phyloP scores from a whole-genome alignment of 2,113 vertebrate species.

The Bolborhynchus lineola region DNA sequence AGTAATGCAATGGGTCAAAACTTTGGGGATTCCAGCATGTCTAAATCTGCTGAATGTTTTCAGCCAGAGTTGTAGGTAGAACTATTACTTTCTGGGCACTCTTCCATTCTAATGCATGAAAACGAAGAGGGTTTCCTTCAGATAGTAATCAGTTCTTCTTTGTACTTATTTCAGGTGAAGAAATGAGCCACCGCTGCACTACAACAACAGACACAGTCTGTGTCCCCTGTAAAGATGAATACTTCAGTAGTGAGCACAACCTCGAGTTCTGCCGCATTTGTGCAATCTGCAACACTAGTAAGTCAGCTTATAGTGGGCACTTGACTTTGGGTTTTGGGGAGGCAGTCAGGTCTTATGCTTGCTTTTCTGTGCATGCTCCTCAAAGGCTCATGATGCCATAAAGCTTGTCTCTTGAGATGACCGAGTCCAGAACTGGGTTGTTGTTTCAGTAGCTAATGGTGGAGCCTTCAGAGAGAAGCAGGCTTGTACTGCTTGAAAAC shows the following conservation, averaged over 20 bases:
- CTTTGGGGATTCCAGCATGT: neutral
- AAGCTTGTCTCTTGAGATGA: neutral
- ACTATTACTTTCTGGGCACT: neutral
- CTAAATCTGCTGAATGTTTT: neutral
- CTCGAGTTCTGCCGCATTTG: constrained; percentile 57
- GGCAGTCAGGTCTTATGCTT: neutral
- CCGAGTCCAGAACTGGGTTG: neutral
- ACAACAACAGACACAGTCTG: neutral
- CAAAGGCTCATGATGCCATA: neutral
- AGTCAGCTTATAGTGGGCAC: neutral
- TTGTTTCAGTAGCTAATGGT: neutral
- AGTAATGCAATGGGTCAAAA: neutral
- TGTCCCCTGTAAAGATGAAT: neutral
- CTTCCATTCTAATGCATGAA: neutral
- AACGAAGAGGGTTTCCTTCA: neutral
- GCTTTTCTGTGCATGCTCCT: neutral
- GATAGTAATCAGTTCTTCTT: neutral
- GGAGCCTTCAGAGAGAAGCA: neutral
- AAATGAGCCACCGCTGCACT: constrained; percentile 55
- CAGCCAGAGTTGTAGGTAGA: neutral
- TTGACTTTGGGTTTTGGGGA: neutral
- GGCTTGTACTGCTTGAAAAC: neutral
- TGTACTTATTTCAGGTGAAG: constrained; percentile 29
- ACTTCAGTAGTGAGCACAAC: constrained; percentile 27
- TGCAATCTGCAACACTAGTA: constrained; percentile 59